Base-by-base conservation (phyloP, 2,113 vertebrate species). In the Symphodus melops region DNA sequence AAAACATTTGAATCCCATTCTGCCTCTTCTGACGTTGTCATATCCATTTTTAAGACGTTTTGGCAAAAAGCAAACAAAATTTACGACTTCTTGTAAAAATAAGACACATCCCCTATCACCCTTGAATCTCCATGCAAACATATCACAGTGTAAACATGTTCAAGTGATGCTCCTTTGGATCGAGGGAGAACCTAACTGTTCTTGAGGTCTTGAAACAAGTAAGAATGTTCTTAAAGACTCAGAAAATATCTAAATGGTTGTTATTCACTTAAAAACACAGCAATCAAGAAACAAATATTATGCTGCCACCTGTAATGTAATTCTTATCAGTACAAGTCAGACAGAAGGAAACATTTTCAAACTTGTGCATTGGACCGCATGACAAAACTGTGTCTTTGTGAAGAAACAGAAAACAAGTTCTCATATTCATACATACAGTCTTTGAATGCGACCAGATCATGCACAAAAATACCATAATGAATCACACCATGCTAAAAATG, bases 401-500 rank as follows among this genome's bases (percentile, higher is more conserved):
- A 1, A 49, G 23, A 79, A 64, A 80, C 21, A 33, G 20, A 4
- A 63, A 19, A 63, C 11, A 19, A 77, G 21, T 20, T n/a, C 5
- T 46, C 21, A 28, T 53, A 68, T 28, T 57, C 48, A 21, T 37
- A 36, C 42, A 46, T 28, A 46, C 16, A 37, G 10, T 56, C 28
- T 68, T 59, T 76, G 54, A 63, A 41, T 74, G 68, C 20, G 51
- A 37, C 76, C 20, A 13, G 8, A 64, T 60, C 88, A 81, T 84
- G 82, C 88, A 74, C 17, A 28, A 21, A 68, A 66, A 82, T 37
- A 42, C 17, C 53, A 69, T n/a, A 25, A 16, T 16, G 46, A 71
- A 56, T 81, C 88, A 90, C 76, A 72, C 44, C 81, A 78, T 88
- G 77, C 86, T 53, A 70, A 73, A 42, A 61, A 70, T 14, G 8